Percentiles rank a stretch among this genome's conserved stretches.
Conservation (phyloP, 1,140 invertebrate genomes). For the Nasonia longicornis region DNA sequence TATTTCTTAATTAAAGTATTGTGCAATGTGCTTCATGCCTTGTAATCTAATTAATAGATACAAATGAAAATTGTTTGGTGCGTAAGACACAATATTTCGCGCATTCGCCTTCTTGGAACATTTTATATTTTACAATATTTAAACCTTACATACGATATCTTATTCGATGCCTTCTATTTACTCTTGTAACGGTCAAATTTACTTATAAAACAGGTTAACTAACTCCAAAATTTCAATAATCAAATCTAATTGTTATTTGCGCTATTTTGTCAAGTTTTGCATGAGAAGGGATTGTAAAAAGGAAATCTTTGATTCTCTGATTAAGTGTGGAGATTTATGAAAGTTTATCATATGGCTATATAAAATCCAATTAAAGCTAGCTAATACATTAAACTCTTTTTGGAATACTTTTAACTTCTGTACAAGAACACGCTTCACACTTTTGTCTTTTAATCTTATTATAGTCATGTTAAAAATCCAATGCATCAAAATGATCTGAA, state of each 20-base stretch:
- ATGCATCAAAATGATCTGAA: conserved; percentile 17
- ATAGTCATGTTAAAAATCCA: conserved; percentile 6
- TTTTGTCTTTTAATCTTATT: background rate
- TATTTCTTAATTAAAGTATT: background rate
- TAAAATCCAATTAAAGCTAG: conserved; percentile 25
- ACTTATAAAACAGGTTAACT: background rate
- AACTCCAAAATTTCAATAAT: background rate
- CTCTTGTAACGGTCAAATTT: background rate
- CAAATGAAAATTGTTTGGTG: conserved; percentile 3
- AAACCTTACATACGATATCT: conserved; percentile 25
- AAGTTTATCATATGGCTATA: conserved; percentile 1
- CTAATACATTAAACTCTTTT: conserved; percentile 29
- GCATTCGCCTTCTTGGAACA: conserved; percentile 2
- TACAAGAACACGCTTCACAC: conserved; percentile 27
- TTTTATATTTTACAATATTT: conserved; percentile 34
- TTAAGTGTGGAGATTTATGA: background rate
- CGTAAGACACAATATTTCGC: conserved; percentile 18
- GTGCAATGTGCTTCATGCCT: conserved; percentile 17
- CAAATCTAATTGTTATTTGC: background rate
- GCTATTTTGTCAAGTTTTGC: background rate
- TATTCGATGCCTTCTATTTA: conserved; percentile 19
- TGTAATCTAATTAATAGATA: background rate
- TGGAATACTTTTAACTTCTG: conserved; percentile 36
- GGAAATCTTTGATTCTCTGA: background rate
- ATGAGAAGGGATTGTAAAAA: background rate